Base-by-base conservation (phyloP, 2,797 vertebrate genomes). In the Cyprinella venusta region DNA sequence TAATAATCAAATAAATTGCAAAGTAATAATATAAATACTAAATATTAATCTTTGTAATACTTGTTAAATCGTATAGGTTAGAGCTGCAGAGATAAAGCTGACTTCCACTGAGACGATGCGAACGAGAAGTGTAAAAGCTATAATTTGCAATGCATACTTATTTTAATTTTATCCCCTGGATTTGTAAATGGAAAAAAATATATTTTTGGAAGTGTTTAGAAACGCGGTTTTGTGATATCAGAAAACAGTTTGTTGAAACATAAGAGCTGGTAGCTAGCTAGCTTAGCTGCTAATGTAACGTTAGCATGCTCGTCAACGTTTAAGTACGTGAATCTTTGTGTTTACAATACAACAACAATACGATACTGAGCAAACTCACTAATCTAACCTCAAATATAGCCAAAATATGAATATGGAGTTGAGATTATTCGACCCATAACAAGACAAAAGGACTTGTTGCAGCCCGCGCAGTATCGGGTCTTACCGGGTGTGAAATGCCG, bases 401-500 rank as follows among this genome's bases (percentile, higher is more conserved):
- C 59, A 2, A 15, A 13, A 12, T 69, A 18, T 3, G 18, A n/a
- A 24, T 26, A 79, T 40, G n/a, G 3, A 21, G 72, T 45, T 59
- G 8, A 1, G 26, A 50, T 18, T n/a, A 54, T 70, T 6, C 2
- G 24, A n/a, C 8, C 48, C 18, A 42, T 19, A 33, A 36, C 13
- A 7, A 36, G 48, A 74, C 24, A 79, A 68, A 74, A 59, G 61
- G 59, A 81, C 63, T 84, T 77, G 40, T 50, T 72, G 70, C 76
- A 80, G 79, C 71, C 78, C 71, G 78, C 83, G 38, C 18, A 8
- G 21, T 48, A 33, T 76, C 48, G 67, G 36, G 61, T 78, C 93
- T 93, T 90, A 95, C 94, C 93, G 83, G 79, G 67, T 86, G 38
- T 52, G 50, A 81, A 88, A 70, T 79, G 68, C 67, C 68, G 71